These are phyloP conservation scores for cattle (Bos taurus) DNA, from an alignment of 2,113 vertebrate species.

Conservation along the genomic window ARS-UCD2.0 NC_037331.1:1248501-1249000, in stretches of 20 bases:
- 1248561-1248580: background rate
- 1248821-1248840: background rate
- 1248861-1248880: background rate
- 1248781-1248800: background rate
- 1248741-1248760: background rate
- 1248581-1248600: rapidly evolving
- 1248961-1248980: background rate
- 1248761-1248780: background rate
- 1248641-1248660: background rate
- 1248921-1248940: background rate
- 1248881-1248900: background rate
- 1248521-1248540: background rate
- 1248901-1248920: background rate
- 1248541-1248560: background rate
- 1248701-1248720: background rate
- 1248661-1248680: background rate
- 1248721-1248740: background rate
- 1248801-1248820: background rate
- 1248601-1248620: background rate
- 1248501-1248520: rapidly evolving
- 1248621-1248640: background rate
- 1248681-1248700: background rate
- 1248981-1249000: background rate
- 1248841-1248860: background rate
- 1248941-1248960: background rate